A percentile compares a stretch with the other conserved stretches of the same genome.
Evolutionary conservation across 1,140 invertebrate genomes (phyloP).

Genomic region (Hylyphantes graminicola): DNA sequence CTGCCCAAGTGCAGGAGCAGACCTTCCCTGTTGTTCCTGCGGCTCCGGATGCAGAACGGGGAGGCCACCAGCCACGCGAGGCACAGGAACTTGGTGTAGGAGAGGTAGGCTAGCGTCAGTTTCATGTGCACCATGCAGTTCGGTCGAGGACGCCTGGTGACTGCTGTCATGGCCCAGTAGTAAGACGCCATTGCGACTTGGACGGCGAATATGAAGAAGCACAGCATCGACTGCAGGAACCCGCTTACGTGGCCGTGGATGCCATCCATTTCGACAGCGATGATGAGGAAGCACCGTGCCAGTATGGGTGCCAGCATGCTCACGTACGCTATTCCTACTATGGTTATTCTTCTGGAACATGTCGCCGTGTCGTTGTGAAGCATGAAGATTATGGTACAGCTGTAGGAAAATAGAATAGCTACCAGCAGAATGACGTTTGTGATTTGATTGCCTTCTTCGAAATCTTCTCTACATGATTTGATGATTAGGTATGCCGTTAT

Average conservation of each 20-base stretch:
- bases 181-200: constrained; percentile 68
- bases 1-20: constrained; percentile 72
- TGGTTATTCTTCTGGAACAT: constrained; percentile 70
- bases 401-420: constrained; percentile 69
- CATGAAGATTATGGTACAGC: constrained; percentile 72
- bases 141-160: constrained; percentile 26
- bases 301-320: constrained; percentile 73
- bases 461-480: constrained; percentile 70
- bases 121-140: constrained; percentile 64
- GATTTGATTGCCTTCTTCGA: constrained; percentile 72
- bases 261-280: constrained; percentile 72
- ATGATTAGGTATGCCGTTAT: constrained; percentile 71
- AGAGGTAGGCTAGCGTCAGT: constrained; percentile 66
- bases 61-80: constrained; percentile 70
- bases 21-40: constrained; percentile 74
- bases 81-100: constrained; percentile 73
- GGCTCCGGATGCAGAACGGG: constrained; percentile 71
- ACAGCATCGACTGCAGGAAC: constrained; percentile 70
- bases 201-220: constrained; percentile 73
- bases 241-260: constrained; percentile 75
- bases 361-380: constrained; percentile 67
- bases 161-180: constrained; percentile 30
- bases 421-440: constrained; percentile 72
- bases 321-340: constrained; percentile 71
- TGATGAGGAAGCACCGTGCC: constrained; percentile 72